Conservation (phyloP, 2,113 vertebrate species). For the Rhinolophus ferrumequinum region DNA sequence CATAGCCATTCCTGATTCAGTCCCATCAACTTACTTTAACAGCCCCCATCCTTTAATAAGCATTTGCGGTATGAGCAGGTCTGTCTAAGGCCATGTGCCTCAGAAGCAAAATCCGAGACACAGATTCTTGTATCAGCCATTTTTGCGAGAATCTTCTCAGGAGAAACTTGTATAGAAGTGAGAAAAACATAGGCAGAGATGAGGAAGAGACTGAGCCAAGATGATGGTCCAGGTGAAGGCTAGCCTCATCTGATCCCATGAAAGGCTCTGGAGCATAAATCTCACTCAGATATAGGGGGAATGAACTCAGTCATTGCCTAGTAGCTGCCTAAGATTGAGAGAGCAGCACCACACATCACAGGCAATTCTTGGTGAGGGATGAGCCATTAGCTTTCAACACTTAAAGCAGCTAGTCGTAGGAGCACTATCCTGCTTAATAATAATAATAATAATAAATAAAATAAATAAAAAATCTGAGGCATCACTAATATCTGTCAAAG, state of each 20-base stretch:
- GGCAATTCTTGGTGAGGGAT: not conserved
- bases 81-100: not conserved
- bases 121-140: not conserved
- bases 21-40: not conserved
- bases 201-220: not conserved
- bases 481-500: not conserved
- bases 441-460: no score
- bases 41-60: not conserved
- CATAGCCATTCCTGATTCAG: not conserved
- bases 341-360: rapidly evolving
- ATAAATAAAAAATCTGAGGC: not conserved
- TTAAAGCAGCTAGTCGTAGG: rapidly evolving
- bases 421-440: not conserved
- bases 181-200: not conserved
- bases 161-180: not conserved
- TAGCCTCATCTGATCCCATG: rapidly evolving
- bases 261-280: not conserved
- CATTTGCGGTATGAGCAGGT: not conserved
- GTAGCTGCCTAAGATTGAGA: not conserved
- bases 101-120: not conserved
- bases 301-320: not conserved
- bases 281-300: not conserved
- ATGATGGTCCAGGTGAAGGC: not conserved
- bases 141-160: not conserved
- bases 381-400: not conserved